Evolutionary conservation across 2,797 vertebrate species (phyloP).

Genomic region (Thaleichthys pacificus): DNA sequence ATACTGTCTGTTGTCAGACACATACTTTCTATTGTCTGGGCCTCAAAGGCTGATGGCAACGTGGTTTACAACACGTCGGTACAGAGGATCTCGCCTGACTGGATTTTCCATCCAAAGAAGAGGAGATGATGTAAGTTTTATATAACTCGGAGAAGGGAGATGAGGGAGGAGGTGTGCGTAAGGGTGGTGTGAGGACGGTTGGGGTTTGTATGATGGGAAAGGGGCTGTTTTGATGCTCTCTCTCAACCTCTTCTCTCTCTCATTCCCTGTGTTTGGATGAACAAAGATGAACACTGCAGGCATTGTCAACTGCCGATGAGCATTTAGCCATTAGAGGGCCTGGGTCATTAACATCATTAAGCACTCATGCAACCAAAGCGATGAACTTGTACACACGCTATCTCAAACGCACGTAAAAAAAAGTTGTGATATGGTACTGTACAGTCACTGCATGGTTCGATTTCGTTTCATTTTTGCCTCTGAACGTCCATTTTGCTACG

Average conservation of each 20-base stretch:
- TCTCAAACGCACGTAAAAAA: not conserved
- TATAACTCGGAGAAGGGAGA: not conserved
- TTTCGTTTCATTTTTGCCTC: not conserved
- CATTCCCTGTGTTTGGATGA: not conserved
- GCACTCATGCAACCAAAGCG: not conserved
- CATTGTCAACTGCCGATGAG: not conserved
- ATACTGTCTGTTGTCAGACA: not conserved
- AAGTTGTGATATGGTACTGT: too few relatives aligned
- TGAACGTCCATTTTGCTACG: not conserved
- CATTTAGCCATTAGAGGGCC: constrained; percentile 1
- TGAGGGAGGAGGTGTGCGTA: not conserved
- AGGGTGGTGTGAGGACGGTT: not conserved
- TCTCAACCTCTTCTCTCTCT: not conserved
- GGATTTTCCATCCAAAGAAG: not conserved
- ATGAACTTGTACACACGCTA: not conserved
- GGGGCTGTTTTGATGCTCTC: not conserved
- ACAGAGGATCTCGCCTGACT: not conserved
- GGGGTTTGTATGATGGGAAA: not conserved
- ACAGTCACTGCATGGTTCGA: not conserved
- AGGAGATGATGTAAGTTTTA: constrained; percentile 4
- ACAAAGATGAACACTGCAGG: constrained; percentile 3
- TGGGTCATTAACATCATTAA: not conserved
- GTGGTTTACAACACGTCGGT: too few relatives aligned
- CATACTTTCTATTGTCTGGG: not conserved
- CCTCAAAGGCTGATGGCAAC: not conserved